Evolutionary conservation across 2,113 vertebrate species (phyloP), one percentile per base, ranked within the genome.

Genomic region (Megaceryle torquata): DNA sequence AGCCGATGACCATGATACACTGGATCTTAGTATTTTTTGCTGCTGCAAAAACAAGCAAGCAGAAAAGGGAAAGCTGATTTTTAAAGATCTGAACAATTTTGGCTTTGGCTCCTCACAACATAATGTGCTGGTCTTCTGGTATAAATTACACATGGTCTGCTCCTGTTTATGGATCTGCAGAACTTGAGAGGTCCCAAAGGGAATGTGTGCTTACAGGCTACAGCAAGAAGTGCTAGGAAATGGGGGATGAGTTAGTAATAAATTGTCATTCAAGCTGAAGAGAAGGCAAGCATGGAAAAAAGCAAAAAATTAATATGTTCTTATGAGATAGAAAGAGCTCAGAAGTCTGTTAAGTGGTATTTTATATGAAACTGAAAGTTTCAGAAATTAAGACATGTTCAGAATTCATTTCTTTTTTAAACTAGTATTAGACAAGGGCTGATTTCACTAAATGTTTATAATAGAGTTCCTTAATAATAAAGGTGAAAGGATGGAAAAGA

Each of bases 91-190:
- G n/a, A 44, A 61, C 3, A 61, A 33, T n/a, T 90, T 60, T 16
- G 17, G 10, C 11, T 70, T 64, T 5, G 8, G 5, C 5, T 70
- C 24, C 39, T 87, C 53, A 22, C 25, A 74, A 89, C 5, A 43
- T 22, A 64, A 70, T 31, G 8, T 53, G 4, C 5, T 65, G 14
- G 3, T 75, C 28, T 31, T 60, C 33, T 54, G 39, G n/a, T 39
- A 48, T 25, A 84, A 39, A 59, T 63, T 43, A 51, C 3, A 0
- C 25, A 14, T 59, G 26, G 6, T 8, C 15, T 2, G 0, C 25
- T 63, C 19, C 18, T 69, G 13, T 63, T 64, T 59, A 37, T 64
- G 51, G 51, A 13, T 43, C 44, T 53, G 19, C 31, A 31, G 20
- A 64, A 53, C 15, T 68, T 28, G 50, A 68, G 37, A 65, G 8